phyloP scores from a whole-genome alignment of 2,888 invertebrate genomes.

The Andrena camellia region DNA sequence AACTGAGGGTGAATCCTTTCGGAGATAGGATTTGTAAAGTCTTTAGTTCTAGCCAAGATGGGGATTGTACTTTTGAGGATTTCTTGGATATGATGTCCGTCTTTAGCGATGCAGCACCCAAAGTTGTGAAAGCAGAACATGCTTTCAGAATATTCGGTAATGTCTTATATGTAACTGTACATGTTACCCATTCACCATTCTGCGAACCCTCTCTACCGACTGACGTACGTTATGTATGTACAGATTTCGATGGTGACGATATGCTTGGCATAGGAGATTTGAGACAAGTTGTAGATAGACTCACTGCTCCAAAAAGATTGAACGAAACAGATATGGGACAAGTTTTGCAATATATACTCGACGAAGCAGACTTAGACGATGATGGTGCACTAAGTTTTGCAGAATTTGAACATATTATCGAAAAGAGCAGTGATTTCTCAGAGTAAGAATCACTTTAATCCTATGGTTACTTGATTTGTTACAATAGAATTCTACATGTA shows the following conservation, averaged over 20 bases:
- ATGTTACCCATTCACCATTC: not conserved
- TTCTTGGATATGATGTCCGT: slow-evolving; percentile 99
- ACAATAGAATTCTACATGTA: slow-evolving; percentile 14
- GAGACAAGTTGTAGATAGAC: slow-evolving; percentile 91
- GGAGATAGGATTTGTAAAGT: slow-evolving; percentile 96
- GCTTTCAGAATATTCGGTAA: slow-evolving; percentile 98
- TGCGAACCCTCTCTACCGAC: not conserved
- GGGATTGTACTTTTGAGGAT: slow-evolving; percentile 97
- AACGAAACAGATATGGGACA: slow-evolving; percentile 92
- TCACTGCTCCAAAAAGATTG: slow-evolving; percentile 91
- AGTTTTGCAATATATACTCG: slow-evolving; percentile 93
- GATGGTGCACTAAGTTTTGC: slow-evolving; percentile 97
- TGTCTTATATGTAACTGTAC: slow-evolving; percentile 17
- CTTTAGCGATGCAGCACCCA: slow-evolving; percentile 95
- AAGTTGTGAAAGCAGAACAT: slow-evolving; percentile 97
- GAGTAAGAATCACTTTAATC: slow-evolving; percentile 86
- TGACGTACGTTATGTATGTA: not conserved
- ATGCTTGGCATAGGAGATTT: slow-evolving; percentile 95
- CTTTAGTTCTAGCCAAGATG: slow-evolving; percentile 95
- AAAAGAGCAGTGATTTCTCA: slow-evolving; percentile 96
- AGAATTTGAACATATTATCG: slow-evolving; percentile 98
- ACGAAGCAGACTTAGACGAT: slow-evolving; percentile 97
- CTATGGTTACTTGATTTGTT: not conserved
- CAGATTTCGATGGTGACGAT: slow-evolving; percentile 97
- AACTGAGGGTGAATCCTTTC: slow-evolving; percentile 96